phyloP scores from a whole-genome alignment of 2,888 invertebrate genomes.

The Acronicta alni region DNA sequence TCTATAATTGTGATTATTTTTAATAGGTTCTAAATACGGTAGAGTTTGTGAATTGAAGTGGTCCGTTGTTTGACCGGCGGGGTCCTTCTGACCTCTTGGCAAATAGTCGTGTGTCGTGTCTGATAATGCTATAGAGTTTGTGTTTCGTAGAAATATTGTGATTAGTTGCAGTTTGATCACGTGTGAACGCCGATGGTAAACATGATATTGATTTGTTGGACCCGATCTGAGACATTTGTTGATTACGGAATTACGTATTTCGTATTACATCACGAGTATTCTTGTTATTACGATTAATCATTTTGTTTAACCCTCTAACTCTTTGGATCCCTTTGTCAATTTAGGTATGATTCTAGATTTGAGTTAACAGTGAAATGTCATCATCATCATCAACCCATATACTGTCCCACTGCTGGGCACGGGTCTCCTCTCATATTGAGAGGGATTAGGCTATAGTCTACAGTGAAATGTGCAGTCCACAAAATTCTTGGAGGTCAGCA shows the following conservation, averaged over 20 bases:
- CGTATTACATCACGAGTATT: conserved; percentile 46
- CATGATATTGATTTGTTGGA: conserved; percentile 18
- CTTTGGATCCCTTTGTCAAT: no score
- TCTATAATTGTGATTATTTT: conserved; percentile 64
- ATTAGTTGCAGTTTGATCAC: conserved; percentile 45
- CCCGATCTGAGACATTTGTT: conserved; percentile 22
- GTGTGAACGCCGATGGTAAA: conserved; percentile 25
- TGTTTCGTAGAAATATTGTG: conserved; percentile 39
- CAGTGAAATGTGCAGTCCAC: no score
- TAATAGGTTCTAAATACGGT: conserved; percentile 63
- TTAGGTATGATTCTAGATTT: no score
- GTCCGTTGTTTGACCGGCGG: conserved; percentile 53
- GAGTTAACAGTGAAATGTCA: no score
- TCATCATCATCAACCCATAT: no score
- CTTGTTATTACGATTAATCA: conserved; percentile 23
- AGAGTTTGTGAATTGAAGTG: conserved; percentile 59
- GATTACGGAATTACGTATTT: conserved; percentile 46
- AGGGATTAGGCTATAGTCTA: no score
- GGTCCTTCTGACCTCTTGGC: conserved; percentile 57
- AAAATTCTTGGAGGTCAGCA: no score
- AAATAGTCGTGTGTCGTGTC: conserved; percentile 43
- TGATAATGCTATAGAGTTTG: conserved; percentile 33
- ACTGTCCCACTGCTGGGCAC: no score
- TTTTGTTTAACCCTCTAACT: background rate
- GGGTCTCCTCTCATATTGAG: no score